A percentile compares a stretch with the other conserved stretches of the same genome.
These are phyloP conservation scores for Pseudococcus jackbeardsleyi DNA, from an alignment of 2,888 invertebrate genomes.

Conservation along the genomic window DNA sequence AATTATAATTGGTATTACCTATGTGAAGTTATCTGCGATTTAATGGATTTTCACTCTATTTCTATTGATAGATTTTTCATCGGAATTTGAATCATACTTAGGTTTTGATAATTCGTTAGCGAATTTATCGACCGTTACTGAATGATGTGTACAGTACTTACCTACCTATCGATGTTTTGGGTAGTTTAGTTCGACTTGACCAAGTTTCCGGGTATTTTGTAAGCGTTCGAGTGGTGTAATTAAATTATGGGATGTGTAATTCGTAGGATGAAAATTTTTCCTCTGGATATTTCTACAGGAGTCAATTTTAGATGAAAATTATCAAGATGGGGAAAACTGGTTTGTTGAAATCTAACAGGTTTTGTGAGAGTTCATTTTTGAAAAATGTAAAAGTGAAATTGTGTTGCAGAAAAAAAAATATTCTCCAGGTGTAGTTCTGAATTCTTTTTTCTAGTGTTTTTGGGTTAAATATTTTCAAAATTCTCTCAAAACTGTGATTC, in stretches of 20 bases:
- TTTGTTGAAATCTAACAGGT: no score
- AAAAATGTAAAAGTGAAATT: no score
- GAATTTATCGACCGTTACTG: constrained; percentile 23
- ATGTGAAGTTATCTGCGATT: background rate
- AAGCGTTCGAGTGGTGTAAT: background rate
- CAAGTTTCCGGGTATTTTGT: constrained; percentile 30
- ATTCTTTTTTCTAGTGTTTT: no score
- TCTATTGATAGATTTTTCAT: background rate
- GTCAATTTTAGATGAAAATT: no score
- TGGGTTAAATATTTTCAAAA: no score
- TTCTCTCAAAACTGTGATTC: no score
- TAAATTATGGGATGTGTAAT: background rate
- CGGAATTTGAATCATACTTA: constrained; percentile 24
- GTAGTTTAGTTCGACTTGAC: constrained; percentile 1
- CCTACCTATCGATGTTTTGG: constrained; percentile 12
- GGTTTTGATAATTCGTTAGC: background rate
- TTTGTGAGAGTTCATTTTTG: no score
- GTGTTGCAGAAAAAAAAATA: no score
- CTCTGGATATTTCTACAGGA: no score
- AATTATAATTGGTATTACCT: background rate
- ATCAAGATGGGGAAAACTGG: no score
- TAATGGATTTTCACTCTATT: background rate
- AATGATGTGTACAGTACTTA: background rate
- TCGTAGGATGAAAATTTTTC: no score
- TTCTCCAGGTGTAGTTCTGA: no score